Evolutionary conservation across 37 sponge, comb jelly and placozoan species (phyloP), one percentile per base, ranked within the genome.

Genomic region (Halichondria panicea): DNA sequence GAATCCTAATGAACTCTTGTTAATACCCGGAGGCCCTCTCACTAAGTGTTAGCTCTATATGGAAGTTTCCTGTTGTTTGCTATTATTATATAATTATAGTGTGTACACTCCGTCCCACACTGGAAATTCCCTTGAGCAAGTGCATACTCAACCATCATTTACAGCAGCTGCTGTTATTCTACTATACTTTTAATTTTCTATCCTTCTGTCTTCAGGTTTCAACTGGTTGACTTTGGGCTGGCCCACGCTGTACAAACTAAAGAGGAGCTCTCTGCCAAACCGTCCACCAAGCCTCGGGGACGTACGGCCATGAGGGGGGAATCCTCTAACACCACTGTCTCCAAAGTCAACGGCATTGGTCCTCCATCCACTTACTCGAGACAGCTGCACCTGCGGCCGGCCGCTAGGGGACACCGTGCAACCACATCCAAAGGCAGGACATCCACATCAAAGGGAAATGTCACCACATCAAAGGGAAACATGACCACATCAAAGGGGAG

Each of bases 201-300:
- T 27, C n/a, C 46, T 71, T 9, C 13, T 36, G 33, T 7, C 40
- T 68, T 41, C 46, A 88, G 82, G 50, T 89, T 88, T 43, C 74
- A 86, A 36, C 53, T 94, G 66, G 82, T 94, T 28, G 94, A 94
- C 67, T 94, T 94, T 76, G 94, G 94, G 24, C 66, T 94, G 57
- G 90, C 94, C 55, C 90, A 94, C 34, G n/a, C 35, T 81, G 64
- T 86, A 90, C 43, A 18, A 61, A 19, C 70, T 61, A 34, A 56
- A 21, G 35, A 39, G 33, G 24, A 27, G 62, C 28, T n/a, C n/a
- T n/a, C n/a, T n/a, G n/a, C n/a, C n/a, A 25, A 9, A 60, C 62
- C 62, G n/a, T 9, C 62, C 62, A 18, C 21, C 28, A 60, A 18
- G 8, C 62, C n/a, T n/a, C n/a, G n/a, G n/a, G n/a, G 13, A 48